These are phyloP conservation scores for Ploceus nigricollis DNA, from an alignment of 2,113 vertebrate genomes.

Conservation along the genomic window DNA sequence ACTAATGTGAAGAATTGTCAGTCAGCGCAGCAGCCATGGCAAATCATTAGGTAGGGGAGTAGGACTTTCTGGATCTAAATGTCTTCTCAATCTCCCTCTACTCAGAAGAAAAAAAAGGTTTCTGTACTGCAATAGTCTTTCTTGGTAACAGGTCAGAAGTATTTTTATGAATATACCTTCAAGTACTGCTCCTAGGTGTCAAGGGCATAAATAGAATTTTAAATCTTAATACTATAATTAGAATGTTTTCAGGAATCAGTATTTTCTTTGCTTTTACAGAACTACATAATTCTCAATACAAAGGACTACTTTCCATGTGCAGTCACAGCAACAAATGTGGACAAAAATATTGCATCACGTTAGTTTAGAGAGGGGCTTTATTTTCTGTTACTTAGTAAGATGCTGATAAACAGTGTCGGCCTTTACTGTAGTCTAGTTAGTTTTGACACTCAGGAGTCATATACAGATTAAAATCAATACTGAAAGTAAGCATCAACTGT, in stretches of 20 bases:
- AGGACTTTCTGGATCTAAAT: neutral
- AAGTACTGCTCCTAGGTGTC: neutral
- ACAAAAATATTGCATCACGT: neutral
- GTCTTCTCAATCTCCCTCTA: neutral
- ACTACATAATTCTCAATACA: neutral
- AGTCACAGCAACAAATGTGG: neutral
- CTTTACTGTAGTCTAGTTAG: neutral
- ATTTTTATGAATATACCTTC: neutral
- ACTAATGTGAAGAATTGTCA: neutral
- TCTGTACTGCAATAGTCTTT: neutral
- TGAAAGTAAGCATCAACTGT: neutral
- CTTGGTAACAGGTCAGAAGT: neutral
- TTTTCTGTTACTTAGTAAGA: neutral
- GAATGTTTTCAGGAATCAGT: neutral
- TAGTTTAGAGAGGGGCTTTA: neutral
- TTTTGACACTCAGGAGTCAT: neutral
- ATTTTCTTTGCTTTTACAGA: neutral
- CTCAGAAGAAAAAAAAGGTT: neutral
- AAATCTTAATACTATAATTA: neutral
- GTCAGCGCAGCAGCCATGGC: neutral
- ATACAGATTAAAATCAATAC: neutral
- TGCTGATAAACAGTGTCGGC: neutral
- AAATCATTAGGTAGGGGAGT: neutral
- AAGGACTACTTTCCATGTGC: neutral
- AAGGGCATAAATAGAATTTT: neutral